phyloP scores from a whole-genome alignment of 2,888 invertebrate species.

The Eueremaeus valkanovi region DNA sequence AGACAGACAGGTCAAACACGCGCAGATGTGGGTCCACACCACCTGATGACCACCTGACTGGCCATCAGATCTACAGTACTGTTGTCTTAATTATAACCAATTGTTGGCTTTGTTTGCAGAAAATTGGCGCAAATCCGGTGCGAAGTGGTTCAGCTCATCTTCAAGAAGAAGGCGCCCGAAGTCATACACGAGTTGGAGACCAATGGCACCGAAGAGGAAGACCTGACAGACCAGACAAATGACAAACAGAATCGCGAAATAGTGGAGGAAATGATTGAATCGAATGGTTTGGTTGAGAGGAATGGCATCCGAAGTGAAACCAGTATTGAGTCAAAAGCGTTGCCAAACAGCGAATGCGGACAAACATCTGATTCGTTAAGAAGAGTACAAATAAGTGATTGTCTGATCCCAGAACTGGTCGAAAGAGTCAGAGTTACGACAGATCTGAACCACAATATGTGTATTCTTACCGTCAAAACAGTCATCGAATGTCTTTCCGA shows the following conservation, averaged over 20 bases:
- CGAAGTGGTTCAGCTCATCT: constrained; percentile 39
- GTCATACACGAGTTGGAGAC: constrained; percentile 18
- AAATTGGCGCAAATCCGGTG: constrained; percentile 43
- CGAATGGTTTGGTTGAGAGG: background rate
- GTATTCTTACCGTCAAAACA: constrained; percentile 75
- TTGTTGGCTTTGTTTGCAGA: constrained; percentile 20
- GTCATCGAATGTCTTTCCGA: constrained; percentile 58
- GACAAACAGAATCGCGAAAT: background rate
- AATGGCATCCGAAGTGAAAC: background rate
- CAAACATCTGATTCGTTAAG: background rate
- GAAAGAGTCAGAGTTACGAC: constrained; percentile 69
- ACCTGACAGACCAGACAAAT: background rate
- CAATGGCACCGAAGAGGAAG: constrained; percentile 1
- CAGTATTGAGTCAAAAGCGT: background rate
- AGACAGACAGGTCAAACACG: constrained; percentile 43
- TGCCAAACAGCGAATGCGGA: background rate
- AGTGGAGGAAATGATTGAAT: background rate
- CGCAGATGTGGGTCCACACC: constrained; percentile 39
- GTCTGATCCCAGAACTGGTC: constrained; percentile 44
- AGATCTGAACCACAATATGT: constrained; percentile 78
- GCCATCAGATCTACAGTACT: background rate
- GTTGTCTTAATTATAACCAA: background rate
- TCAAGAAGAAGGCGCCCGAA: constrained; percentile 30
- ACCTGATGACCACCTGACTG: background rate
- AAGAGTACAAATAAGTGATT: constrained; percentile 39